These are phyloP conservation scores for Phyllopteryx taeniolatus DNA, from an alignment of 2,113 vertebrate genomes.

Conservation along the genomic window DNA sequence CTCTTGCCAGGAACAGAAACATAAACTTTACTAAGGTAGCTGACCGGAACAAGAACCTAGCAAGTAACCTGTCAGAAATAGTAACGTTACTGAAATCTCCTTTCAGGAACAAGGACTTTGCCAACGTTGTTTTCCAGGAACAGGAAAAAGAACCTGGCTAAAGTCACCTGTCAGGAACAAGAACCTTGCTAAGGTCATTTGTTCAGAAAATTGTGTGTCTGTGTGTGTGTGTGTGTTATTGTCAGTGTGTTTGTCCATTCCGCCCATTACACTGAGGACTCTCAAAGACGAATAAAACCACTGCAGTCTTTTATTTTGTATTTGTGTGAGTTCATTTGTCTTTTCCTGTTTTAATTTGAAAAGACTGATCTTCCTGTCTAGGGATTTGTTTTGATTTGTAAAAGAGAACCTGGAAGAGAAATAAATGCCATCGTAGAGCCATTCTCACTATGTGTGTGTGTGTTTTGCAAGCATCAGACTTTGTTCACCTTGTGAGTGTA, in stretches of 20 bases:
- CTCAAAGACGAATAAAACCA: conserved; percentile 51
- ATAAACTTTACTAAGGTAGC: no score
- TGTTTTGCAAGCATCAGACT: conserved; percentile 60
- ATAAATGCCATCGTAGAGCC: conserved; percentile 65
- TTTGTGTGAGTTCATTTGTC: conserved; percentile 23
- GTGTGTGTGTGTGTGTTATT: neutral
- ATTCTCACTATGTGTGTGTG: neutral
- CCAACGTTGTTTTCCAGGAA: no score
- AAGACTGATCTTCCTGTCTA: conserved; percentile 62
- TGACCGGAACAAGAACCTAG: no score
- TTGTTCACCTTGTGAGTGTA: conserved; percentile 61
- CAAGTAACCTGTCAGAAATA: no score
- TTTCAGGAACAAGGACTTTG: no score
- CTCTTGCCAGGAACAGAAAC: no score
- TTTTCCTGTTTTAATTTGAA: conserved; percentile 49
- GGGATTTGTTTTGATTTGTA: conserved; percentile 67
- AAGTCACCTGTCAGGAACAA: no score
- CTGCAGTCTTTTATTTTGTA: conserved; percentile 47
- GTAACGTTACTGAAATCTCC: no score
- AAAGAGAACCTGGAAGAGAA: conserved; percentile 61
- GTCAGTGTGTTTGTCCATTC: conserved; percentile 22
- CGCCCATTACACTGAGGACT: conserved; percentile 54
- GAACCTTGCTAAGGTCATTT: no score
- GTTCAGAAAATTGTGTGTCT: no score
- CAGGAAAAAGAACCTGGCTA: no score